Conservation (phyloP, 2,888 invertebrate species). For the Aspidapion aeneum region DNA sequence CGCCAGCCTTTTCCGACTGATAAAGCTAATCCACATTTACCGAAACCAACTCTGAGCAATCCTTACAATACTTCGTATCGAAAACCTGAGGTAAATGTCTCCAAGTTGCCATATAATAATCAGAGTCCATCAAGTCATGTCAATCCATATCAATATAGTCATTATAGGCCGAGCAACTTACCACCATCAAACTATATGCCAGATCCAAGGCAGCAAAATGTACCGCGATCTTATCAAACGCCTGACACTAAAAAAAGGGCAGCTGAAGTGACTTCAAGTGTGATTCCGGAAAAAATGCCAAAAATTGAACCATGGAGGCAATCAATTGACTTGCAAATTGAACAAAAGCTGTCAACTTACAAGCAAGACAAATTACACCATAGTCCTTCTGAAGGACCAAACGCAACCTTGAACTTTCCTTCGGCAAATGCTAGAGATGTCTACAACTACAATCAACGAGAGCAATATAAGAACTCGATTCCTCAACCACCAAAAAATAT, state of each 20-base stretch:
- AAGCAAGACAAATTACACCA: constrained; percentile 31
- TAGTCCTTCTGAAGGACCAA: constrained; percentile 5
- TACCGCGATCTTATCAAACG: constrained; percentile 2
- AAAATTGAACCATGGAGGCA: constrained; percentile 53
- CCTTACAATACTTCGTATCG: neutral
- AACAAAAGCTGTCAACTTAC: constrained; percentile 51
- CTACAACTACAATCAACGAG: constrained; percentile 32
- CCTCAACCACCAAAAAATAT: constrained; percentile 18
- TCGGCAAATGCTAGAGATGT: constrained; percentile 7
- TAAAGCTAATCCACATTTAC: constrained; percentile 38
- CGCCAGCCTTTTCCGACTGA: constrained; percentile 15
- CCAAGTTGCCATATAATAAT: neutral
- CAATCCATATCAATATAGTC: neutral
- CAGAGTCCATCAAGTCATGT: too few relatives aligned
- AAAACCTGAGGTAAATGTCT: constrained; percentile 2
- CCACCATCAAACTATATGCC: neutral
- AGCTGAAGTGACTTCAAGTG: constrained; percentile 37
- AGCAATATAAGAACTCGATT: constrained; percentile 26
- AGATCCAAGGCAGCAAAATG: neutral
- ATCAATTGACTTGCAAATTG: constrained; percentile 55
- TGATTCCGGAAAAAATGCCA: constrained; percentile 49
- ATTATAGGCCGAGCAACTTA: neutral
- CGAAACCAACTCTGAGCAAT: neutral
- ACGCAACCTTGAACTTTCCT: constrained; percentile 12
- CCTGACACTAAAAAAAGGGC: constrained; percentile 40